phyloP scores from a whole-genome alignment of 2,888 invertebrate species.

The Caenorhabditis sp. region DNA sequence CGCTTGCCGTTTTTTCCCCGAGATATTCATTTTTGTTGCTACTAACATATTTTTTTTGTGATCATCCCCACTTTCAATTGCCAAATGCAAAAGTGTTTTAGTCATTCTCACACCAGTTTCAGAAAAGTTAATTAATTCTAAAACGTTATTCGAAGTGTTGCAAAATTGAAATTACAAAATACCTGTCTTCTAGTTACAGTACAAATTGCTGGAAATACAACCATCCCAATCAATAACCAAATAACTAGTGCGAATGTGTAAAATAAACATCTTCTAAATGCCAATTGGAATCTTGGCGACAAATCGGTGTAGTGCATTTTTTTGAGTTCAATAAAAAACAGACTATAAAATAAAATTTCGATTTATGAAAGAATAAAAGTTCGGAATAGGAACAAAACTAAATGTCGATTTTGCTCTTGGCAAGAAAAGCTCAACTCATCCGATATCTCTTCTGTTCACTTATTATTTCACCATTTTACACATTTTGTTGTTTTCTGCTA shows the following conservation, averaged over 20 bases:
- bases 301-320: conserved; percentile 42
- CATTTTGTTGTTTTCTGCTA: background rate
- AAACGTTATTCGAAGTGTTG: no score
- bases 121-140: conserved; percentile 9
- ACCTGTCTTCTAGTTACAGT: conserved; percentile 29
- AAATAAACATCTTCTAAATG: conserved; percentile 61
- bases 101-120: background rate
- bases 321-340: background rate
- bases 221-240: conserved; percentile 59
- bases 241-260: conserved; percentile 53
- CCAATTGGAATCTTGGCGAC: conserved; percentile 63
- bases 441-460: background rate
- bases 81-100: background rate
- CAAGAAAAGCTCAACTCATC: background rate
- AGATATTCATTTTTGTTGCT: no score
- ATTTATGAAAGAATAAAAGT: background rate
- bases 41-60: no score
- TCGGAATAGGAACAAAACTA: background rate
- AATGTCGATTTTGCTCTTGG: background rate
- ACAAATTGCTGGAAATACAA: conserved; percentile 47
- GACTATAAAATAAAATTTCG: background rate
- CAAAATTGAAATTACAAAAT: background rate
- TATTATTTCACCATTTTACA: background rate
- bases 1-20: no score
- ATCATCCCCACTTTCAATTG: no score